phyloP scores from a whole-genome alignment of 2,113 vertebrate species.

The Glaucomys volans region DNA sequence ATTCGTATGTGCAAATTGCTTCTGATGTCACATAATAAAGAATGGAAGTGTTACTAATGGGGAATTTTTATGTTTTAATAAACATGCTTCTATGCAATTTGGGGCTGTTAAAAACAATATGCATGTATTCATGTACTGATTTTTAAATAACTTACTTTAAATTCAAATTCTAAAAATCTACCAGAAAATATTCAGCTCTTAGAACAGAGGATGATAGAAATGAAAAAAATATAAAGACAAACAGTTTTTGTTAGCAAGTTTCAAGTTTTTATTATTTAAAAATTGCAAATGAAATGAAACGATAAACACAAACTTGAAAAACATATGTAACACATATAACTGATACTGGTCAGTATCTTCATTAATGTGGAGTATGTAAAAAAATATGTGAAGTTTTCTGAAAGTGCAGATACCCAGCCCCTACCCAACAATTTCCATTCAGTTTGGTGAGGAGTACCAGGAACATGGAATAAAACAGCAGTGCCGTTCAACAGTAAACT shows the following conservation, averaged over 20 bases:
- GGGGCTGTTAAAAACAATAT: not conserved
- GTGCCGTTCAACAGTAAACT: not conserved
- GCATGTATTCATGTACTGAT: not conserved
- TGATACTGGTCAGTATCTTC: not conserved
- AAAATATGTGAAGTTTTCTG: not conserved
- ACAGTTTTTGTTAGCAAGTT: not conserved
- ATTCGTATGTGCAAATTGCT: not conserved
- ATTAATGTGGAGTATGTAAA: not conserved
- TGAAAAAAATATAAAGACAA: not conserved
- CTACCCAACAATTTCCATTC: not conserved
- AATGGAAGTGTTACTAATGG: not conserved
- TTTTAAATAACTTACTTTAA: conserved; percentile 37
- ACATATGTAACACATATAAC: not conserved
- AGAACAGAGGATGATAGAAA: not conserved
- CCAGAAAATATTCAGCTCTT: not conserved
- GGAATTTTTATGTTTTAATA: conserved; percentile 7
- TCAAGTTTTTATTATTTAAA: not conserved
- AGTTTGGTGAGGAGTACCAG: not conserved
- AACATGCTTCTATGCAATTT: conserved; percentile 11
- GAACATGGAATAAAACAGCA: not conserved
- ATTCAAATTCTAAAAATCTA: not conserved
- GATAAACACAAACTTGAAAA: conserved; percentile 2
- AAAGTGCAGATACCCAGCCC: not conserved
- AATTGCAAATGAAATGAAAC: conserved; percentile 40
- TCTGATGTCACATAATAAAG: not conserved